Percentiles rank a stretch among this genome's conserved stretches.
Evolutionary conservation across 2,888 invertebrate species (phyloP).

Genomic region (Caenorhabditis sulstoni): DNA sequence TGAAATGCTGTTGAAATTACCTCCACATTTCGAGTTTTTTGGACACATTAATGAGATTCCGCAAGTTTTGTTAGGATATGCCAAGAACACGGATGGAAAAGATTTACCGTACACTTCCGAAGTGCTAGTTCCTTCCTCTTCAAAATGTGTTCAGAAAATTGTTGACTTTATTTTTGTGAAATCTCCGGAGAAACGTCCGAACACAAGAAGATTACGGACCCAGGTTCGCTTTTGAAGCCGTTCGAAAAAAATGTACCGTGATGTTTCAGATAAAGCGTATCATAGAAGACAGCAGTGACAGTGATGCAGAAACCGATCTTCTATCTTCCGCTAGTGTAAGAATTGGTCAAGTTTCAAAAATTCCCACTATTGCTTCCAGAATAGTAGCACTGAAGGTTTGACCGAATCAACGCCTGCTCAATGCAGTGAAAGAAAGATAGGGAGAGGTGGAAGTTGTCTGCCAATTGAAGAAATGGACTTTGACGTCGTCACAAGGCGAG

Average conservation of each 20-base stretch:
- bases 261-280: constrained; percentile 36
- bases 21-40: constrained; percentile 73
- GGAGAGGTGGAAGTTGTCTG: constrained; percentile 17
- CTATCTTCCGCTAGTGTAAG: constrained; percentile 35
- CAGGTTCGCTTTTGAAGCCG: constrained; percentile 23
- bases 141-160: constrained; percentile 62
- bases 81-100: constrained; percentile 55
- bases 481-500: constrained; percentile 7
- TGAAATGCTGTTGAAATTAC: constrained; percentile 69
- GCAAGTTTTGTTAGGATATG: constrained; percentile 64
- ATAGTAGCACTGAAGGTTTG: constrained; percentile 32
- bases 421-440: constrained; percentile 36
- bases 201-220: constrained; percentile 38
- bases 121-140: constrained; percentile 66
- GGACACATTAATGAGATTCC: constrained; percentile 64
- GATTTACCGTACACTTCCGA: constrained; percentile 68
- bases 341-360: not conserved
- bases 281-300: constrained; percentile 18
- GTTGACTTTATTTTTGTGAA: constrained; percentile 67
- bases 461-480: constrained; percentile 21
- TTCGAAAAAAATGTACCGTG: too few relatives aligned
- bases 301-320: constrained; percentile 19
- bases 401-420: not conserved
- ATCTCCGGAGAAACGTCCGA: constrained; percentile 56
- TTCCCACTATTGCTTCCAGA: constrained; percentile 3